Evolutionary conservation across 2,797 vertebrate species (phyloP), one percentile per base, ranked within the genome.

Genomic region (Clarias platycephalus): DNA sequence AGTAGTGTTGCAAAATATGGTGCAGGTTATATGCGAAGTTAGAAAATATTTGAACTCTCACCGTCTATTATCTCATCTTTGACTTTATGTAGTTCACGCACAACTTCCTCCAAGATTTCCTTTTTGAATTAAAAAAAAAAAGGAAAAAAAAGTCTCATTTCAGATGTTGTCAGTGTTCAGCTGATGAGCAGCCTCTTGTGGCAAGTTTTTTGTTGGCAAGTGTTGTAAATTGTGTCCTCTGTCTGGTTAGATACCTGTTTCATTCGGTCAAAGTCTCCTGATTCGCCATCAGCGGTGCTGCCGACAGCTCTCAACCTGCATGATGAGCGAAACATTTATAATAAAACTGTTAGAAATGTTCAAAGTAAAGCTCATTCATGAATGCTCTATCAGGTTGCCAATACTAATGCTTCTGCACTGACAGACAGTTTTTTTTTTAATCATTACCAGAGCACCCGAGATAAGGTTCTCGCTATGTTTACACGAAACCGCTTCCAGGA

Each of bases 71-170:
- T 99, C 93, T 99, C 98, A 89, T 98, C 97, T 94, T 99, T 99
- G 91, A 99, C 97, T 91, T 98, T 99, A 95, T 99, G 98, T 89
- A 99, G 95, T 93, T 99, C 98, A 49, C 97, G 97, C 88, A 99
- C 97, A 89, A 99, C 98, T 93, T 99, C 98, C 91, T 99, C 98
- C 94, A 99, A 95, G 91, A 99, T 99, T 94, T 99, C 98, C 98
- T 99, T 93, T 40, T 85, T 62, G 10, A 81, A 74, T 6, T 3
- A 82, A 85, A 80, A 82, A 86, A 82, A 80, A 9, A 83, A 83
- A 8, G 76, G 31, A 31, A 0, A 13, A 18, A 44, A 28, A 76
- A 55, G 66, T 49, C 37, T 80, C 13, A 40, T 79, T 62, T 64
- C 28, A 22, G 3, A 37, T 60, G 28, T 2, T 63, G 16, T 28